These are phyloP conservation scores for Rhagologus leucostigma DNA, from an alignment of 2,113 vertebrate species.

Conservation along the genomic window DNA sequence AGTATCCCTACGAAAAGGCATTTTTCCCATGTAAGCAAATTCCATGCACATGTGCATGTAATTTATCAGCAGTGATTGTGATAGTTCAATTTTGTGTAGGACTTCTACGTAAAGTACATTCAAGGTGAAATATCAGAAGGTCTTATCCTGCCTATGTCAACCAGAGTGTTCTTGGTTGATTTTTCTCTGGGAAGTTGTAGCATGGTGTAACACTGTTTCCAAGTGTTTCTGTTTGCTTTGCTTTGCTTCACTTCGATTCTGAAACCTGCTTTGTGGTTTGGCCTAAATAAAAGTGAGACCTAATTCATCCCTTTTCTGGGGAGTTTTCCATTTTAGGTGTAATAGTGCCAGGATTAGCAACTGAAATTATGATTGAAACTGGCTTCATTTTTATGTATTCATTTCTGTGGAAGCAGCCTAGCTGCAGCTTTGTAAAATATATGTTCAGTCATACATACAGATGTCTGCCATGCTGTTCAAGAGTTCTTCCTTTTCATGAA, in stretches of 20 bases:
- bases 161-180: background rate
- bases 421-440: background rate
- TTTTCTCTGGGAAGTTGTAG: background rate
- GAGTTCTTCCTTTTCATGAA: background rate
- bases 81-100: background rate
- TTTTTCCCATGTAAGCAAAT: background rate
- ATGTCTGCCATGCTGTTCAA: background rate
- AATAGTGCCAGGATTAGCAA: background rate
- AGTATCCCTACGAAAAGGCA: fast-evolving
- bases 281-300: background rate
- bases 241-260: background rate
- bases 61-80: background rate
- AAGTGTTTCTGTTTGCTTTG: background rate
- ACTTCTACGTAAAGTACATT: background rate
- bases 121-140: background rate
- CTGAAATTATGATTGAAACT: background rate
- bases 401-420: background rate
- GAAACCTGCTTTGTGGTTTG: background rate
- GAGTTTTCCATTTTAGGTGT: background rate
- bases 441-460: background rate
- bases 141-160: fast-evolving
- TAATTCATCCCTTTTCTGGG: background rate
- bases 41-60: background rate
- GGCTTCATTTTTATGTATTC: background rate
- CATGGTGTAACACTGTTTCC: background rate